Evolutionary conservation across 2,888 invertebrate genomes (phyloP).

Genomic region (Molanna angustata): DNA sequence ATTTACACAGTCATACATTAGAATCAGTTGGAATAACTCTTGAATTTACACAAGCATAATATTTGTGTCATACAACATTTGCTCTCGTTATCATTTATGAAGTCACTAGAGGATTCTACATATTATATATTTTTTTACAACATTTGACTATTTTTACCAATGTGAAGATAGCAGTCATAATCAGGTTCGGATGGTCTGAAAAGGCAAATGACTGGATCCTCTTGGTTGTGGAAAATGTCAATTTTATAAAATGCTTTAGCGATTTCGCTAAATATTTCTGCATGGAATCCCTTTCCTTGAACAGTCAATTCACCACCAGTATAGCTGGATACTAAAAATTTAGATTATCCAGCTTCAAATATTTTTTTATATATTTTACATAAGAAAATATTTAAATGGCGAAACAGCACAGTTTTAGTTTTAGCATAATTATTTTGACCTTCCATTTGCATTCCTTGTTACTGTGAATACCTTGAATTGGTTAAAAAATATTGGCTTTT

Average conservation of each 20-base stretch:
- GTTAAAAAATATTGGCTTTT: too few relatives aligned
- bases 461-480: too few relatives aligned
- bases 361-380: too few relatives aligned
- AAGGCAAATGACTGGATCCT: constrained; percentile 47
- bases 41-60: too few relatives aligned
- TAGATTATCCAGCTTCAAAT: too few relatives aligned
- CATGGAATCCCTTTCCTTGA: background rate
- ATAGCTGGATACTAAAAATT: background rate
- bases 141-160: constrained; percentile 39
- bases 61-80: too few relatives aligned
- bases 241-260: background rate
- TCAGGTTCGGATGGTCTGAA: constrained; percentile 62
- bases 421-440: background rate
- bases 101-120: too few relatives aligned
- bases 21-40: too few relatives aligned
- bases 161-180: constrained; percentile 53
- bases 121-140: too few relatives aligned
- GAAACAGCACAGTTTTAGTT: background rate
- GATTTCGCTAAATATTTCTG: background rate
- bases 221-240: background rate
- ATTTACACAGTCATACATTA: too few relatives aligned
- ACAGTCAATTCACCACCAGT: background rate
- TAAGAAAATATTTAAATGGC: background rate
- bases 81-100: too few relatives aligned
- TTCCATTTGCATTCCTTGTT: too few relatives aligned